Evolutionary conservation across 2,113 vertebrate species (phyloP).

Genomic region (Baryphthengus martii): DNA sequence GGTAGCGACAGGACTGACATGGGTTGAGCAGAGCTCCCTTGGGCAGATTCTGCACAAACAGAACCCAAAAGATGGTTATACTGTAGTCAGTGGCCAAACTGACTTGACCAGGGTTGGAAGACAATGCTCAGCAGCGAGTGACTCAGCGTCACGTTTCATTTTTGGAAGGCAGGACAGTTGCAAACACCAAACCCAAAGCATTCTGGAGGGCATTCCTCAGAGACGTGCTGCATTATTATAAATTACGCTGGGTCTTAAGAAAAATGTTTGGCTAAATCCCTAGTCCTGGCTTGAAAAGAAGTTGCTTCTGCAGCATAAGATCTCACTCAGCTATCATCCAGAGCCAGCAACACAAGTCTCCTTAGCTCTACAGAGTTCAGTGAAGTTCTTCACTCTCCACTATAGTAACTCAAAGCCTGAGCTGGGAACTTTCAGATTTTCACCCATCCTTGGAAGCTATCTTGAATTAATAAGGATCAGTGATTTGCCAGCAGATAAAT

Average conservation of each 20-base stretch:
- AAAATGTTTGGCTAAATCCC: background rate
- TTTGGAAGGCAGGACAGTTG: background rate
- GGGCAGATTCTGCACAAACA: background rate
- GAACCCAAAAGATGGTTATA: no score
- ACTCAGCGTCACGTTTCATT: rapidly evolving
- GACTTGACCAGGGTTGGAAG: background rate
- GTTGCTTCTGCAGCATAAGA: background rate
- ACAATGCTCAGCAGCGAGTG: background rate
- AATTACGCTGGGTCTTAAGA: background rate
- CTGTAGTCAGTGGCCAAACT: background rate
- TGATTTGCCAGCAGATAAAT: background rate
- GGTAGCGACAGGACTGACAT: background rate
- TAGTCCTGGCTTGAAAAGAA: background rate
- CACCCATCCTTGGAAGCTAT: background rate
- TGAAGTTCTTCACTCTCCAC: background rate
- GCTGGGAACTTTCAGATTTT: background rate
- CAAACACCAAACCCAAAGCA: background rate
- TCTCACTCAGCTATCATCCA: background rate
- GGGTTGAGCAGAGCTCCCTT: background rate
- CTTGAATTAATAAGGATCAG: background rate
- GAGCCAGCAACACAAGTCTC: background rate
- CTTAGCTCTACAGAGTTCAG: background rate
- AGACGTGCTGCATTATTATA: background rate
- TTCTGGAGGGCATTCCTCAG: background rate
- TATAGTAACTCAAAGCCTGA: background rate